phyloP scores from a whole-genome alignment of 2,797 vertebrate genomes.

The Todus mexicanus region DNA sequence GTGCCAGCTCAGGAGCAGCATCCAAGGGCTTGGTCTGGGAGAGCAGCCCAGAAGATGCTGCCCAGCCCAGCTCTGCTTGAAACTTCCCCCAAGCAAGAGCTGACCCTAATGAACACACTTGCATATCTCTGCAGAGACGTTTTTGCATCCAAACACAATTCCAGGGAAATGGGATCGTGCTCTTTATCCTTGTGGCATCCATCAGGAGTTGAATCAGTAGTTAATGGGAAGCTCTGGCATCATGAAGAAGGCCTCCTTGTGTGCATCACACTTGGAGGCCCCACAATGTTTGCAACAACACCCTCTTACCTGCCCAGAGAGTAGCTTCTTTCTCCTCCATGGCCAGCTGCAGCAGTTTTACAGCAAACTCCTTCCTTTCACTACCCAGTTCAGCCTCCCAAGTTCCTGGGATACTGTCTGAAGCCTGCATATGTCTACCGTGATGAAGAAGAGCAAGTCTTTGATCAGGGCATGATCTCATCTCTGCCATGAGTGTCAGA shows the following conservation, averaged over 20 bases:
- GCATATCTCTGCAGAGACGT: neutral
- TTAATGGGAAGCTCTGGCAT: neutral
- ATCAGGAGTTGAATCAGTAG: neutral
- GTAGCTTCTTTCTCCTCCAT: neutral
- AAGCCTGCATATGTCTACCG: neutral
- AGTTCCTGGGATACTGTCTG: neutral
- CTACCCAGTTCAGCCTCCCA: neutral
- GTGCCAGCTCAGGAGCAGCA: neutral
- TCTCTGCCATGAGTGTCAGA: neutral
- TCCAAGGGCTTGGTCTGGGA: neutral
- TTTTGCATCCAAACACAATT: neutral
- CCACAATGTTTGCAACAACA: neutral
- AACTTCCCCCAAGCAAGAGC: neutral
- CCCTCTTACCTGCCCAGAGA: neutral
- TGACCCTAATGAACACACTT: neutral
- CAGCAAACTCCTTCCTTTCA: neutral
- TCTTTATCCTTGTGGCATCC: neutral
- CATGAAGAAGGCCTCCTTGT: neutral
- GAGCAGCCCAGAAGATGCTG: neutral
- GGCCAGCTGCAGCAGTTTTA: neutral
- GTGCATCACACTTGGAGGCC: neutral
- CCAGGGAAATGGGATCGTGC: neutral
- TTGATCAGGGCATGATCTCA: neutral
- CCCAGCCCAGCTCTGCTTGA: neutral
- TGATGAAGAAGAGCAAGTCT: neutral